These are phyloP conservation scores for Trichonephila clavata DNA, from an alignment of 1,140 invertebrate species.

Conservation along the genomic window DNA sequence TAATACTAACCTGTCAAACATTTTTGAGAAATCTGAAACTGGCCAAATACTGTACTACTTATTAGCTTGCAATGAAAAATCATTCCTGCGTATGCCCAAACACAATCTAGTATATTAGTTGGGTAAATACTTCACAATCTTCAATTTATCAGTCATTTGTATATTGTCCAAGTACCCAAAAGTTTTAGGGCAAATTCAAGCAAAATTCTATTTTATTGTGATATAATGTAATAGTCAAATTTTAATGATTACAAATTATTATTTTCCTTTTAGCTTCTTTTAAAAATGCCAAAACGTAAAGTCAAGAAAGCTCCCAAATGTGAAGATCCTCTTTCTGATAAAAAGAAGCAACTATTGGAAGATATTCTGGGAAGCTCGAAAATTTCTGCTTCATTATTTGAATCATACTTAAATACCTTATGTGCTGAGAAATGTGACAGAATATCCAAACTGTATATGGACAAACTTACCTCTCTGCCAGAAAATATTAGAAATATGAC, in stretches of 20 bases:
- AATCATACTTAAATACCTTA: not conserved
- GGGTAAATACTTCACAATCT: no score
- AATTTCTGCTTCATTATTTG: not conserved
- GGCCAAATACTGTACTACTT: no score
- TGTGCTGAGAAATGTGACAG: not conserved
- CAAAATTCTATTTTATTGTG: no score
- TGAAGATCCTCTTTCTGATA: not conserved
- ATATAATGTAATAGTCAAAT: no score
- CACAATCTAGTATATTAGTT: no score
- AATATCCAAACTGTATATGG: conserved; percentile 9
- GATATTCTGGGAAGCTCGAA: not conserved
- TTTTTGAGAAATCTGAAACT: no score
- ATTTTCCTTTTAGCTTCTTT: not conserved
- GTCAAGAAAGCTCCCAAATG: not conserved
- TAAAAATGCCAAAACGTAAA: not conserved
- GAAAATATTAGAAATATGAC: conserved; percentile 35
- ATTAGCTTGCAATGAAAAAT: no score
- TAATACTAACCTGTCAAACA: no score
- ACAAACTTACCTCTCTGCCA: conserved; percentile 7
- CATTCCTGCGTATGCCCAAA: no score
- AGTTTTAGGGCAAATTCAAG: no score
- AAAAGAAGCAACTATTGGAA: not conserved
- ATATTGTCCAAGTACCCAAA: no score
- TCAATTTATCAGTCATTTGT: no score
- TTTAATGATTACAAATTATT: not conserved